phyloP scores from a whole-genome alignment of 2,888 invertebrate genomes.

The Mayetiola destructor region DNA sequence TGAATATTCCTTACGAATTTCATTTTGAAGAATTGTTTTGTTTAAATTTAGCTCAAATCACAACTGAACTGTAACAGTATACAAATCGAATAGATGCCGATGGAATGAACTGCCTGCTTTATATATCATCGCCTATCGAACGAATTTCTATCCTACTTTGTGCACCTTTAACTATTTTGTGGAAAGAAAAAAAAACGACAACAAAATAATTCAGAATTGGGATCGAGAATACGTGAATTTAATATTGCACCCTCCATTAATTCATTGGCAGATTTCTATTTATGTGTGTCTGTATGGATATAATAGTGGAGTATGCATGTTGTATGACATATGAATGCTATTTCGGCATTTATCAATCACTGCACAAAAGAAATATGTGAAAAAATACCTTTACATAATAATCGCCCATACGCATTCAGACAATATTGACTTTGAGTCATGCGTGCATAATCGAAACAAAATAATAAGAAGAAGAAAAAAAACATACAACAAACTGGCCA shows the following conservation, averaged over 20 bases:
- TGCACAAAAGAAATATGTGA: neutral
- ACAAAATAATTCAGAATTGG: constrained; percentile 6
- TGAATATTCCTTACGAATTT: constrained; percentile 1
- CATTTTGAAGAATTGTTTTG: neutral
- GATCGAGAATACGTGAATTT: neutral
- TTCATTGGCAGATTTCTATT: neutral
- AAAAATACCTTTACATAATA: neutral
- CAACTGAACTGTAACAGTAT: neutral
- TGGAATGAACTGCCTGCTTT: neutral
- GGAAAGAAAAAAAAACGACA: too few relatives aligned
- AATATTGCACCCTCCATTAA: constrained; percentile 3
- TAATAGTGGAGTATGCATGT: neutral
- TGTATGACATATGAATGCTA: neutral
- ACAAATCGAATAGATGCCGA: constrained; percentile 3
- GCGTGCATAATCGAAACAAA: too few relatives aligned
- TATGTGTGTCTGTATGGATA: constrained; percentile 4
- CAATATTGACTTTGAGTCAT: too few relatives aligned
- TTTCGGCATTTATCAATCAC: constrained; percentile 7
- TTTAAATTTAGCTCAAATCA: neutral
- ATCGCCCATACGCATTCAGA: neutral
- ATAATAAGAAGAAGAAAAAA: too few relatives aligned
- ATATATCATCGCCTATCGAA: neutral
- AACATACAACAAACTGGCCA: constrained; percentile 4
- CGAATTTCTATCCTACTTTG: too few relatives aligned
- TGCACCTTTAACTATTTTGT: too few relatives aligned